Percentiles rank a stretch among this genome's conserved stretches.
These are phyloP conservation scores for Grallaria varia DNA, from an alignment of 2,113 vertebrate genomes.

Conservation along the genomic window DNA sequence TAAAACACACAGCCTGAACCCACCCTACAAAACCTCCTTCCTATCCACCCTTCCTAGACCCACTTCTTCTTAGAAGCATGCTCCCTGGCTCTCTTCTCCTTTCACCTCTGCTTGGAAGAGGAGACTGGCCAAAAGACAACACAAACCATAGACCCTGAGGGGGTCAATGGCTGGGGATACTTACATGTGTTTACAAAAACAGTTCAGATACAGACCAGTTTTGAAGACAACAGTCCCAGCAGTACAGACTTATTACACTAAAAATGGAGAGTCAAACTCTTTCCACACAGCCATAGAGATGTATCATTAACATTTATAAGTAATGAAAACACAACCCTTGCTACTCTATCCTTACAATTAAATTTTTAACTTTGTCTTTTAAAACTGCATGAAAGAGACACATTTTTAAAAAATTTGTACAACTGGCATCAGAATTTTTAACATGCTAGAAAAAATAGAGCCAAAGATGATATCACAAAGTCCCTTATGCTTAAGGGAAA, in stretches of 20 bases:
- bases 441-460: slow-evolving; percentile 32
- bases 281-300: background rate
- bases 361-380: background rate
- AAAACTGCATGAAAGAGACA: background rate
- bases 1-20: background rate
- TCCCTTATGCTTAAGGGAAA: slow-evolving; percentile 56
- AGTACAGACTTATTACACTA: background rate
- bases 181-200: background rate
- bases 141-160: background rate
- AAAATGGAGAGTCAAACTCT: background rate
- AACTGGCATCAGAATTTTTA: slow-evolving; percentile 45
- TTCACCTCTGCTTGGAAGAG: background rate
- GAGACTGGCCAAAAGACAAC: background rate
- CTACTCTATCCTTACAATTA: background rate
- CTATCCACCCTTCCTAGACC: background rate
- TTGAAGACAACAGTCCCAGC: background rate
- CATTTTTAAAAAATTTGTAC: background rate
- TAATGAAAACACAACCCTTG: background rate
- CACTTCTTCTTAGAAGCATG: background rate
- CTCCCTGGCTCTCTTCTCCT: background rate
- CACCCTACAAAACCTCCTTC: background rate
- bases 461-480: slow-evolving; percentile 57
- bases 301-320: background rate
- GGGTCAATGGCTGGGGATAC: background rate
- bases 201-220: background rate